A percentile compares a stretch with the other conserved stretches of the same genome.
phyloP scores from a whole-genome alignment of 1,140 invertebrate species.

The Drosophila littoralis region DNA sequence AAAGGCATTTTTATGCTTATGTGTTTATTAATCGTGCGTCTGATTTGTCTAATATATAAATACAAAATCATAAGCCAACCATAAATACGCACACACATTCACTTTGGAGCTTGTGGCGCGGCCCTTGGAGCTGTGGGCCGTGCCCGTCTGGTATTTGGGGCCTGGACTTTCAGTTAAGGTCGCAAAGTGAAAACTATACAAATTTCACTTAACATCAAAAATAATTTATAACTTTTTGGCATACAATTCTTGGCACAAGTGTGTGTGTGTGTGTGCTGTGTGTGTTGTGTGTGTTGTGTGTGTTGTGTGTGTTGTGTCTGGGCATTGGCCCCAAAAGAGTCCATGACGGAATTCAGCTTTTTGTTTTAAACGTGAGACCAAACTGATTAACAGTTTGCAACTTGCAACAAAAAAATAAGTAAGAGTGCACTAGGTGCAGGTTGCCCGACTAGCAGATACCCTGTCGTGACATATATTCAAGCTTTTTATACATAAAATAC shows the following conservation, averaged over 20 bases:
- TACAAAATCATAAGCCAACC: conserved; percentile 2
- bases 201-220: conserved; percentile 54
- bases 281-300: conserved; percentile 30
- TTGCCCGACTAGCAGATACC: conserved; percentile 3
- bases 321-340: conserved; percentile 57
- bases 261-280: conserved; percentile 17
- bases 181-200: conserved; percentile 45
- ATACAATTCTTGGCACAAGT: conserved; percentile 69
- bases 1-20: conserved; percentile 32
- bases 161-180: conserved; percentile 24
- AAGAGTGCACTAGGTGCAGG: background rate
- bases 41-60: conserved; percentile 50
- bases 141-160: conserved; percentile 1
- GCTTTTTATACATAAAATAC: too few relatives aligned
- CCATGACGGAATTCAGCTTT: conserved; percentile 59
- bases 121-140: background rate
- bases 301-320: conserved; percentile 36
- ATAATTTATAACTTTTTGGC: conserved; percentile 57
- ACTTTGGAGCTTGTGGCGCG: conserved; percentile 27
- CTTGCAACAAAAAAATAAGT: conserved; percentile 48
- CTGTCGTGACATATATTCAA: background rate
- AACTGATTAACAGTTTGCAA: conserved; percentile 73
- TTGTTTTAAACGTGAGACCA: conserved; percentile 75
- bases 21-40: conserved; percentile 28
- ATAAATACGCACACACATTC: conserved; percentile 6